A percentile compares a stretch with the other conserved stretches of the same genome.
phyloP scores from a whole-genome alignment of 2,113 vertebrate genomes.

The Lethenteron reissneri region DNA sequence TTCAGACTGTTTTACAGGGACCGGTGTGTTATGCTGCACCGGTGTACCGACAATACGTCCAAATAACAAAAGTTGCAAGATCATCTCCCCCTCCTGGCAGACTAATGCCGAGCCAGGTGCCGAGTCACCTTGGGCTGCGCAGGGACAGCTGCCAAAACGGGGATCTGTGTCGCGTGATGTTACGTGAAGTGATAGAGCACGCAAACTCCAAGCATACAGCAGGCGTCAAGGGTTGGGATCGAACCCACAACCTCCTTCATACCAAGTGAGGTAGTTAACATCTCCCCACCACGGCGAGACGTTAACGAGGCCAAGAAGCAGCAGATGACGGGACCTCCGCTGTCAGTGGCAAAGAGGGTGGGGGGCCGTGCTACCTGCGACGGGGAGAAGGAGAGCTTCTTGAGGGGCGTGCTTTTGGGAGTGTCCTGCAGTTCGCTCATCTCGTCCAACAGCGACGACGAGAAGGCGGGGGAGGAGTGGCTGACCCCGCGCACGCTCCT shows the following conservation, averaged over 20 bases:
- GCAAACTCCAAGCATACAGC: neutral
- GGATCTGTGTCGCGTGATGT: too few relatives aligned
- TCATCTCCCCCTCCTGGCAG: too few relatives aligned
- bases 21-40: too few relatives aligned
- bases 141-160: too few relatives aligned
- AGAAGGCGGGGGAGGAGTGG: conserved; percentile 26
- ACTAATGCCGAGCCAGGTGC: too few relatives aligned
- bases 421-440: conserved; percentile 43
- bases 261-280: neutral
- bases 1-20: too few relatives aligned
- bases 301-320: neutral
- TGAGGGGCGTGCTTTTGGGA: conserved; percentile 78
- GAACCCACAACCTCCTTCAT: neutral
- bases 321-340: neutral
- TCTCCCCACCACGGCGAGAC: neutral
- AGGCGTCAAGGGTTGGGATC: neutral
- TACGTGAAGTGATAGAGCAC: neutral
- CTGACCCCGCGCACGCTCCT: conserved; percentile 48
- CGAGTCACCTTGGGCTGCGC: too few relatives aligned
- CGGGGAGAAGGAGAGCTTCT: conserved; percentile 77
- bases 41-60: too few relatives aligned
- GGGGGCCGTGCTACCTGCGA: conserved; percentile 45
- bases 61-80: too few relatives aligned
- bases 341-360: neutral
- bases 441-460: conserved; percentile 32